A percentile compares a stretch with the other conserved stretches of the same genome.
These are phyloP conservation scores for Diuraphis noxia DNA, from an alignment of 1,140 invertebrate genomes.

Conservation along the genomic window DNA sequence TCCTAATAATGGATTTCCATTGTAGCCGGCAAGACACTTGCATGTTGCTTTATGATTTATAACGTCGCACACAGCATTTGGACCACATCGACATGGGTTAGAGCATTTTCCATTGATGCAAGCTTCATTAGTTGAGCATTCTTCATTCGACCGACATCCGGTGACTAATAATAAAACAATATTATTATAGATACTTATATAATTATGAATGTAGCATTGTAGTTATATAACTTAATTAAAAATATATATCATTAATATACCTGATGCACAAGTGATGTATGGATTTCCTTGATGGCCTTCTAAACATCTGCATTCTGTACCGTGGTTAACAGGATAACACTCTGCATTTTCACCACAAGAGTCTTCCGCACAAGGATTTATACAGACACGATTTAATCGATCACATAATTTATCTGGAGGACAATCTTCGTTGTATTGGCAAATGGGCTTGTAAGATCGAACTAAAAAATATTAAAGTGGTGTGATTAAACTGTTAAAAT, in stretches of 20 bases:
- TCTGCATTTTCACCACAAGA: constrained; percentile 83
- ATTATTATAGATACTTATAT: not conserved
- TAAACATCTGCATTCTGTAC: constrained; percentile 76
- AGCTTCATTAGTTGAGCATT: constrained; percentile 71
- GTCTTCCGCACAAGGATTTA: constrained; percentile 80
- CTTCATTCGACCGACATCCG: constrained; percentile 71
- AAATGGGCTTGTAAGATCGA: constrained; percentile 70
- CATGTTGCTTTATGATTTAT: constrained; percentile 73
- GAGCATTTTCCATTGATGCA: constrained; percentile 75
- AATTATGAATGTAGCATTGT: not conserved
- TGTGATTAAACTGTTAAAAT: not conserved
- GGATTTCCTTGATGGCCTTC: constrained; percentile 78
- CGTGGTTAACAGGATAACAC: constrained; percentile 77
- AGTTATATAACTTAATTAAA: not conserved
- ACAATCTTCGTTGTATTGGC: constrained; percentile 88
- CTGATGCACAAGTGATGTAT: constrained; percentile 71
- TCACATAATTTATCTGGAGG: constrained; percentile 80
- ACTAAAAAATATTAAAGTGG: constrained; percentile 2
- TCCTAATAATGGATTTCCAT: constrained; percentile 69
- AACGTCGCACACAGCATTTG: constrained; percentile 77
- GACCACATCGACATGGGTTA: constrained; percentile 76
- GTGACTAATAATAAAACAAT: constrained; percentile 61
- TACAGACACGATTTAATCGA: constrained; percentile 77
- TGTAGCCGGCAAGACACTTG: constrained; percentile 76
- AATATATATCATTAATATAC: constrained; percentile 59